Base-by-base conservation (phyloP, 2,888 invertebrate genomes). In the Perizoma flavofasciatum region DNA sequence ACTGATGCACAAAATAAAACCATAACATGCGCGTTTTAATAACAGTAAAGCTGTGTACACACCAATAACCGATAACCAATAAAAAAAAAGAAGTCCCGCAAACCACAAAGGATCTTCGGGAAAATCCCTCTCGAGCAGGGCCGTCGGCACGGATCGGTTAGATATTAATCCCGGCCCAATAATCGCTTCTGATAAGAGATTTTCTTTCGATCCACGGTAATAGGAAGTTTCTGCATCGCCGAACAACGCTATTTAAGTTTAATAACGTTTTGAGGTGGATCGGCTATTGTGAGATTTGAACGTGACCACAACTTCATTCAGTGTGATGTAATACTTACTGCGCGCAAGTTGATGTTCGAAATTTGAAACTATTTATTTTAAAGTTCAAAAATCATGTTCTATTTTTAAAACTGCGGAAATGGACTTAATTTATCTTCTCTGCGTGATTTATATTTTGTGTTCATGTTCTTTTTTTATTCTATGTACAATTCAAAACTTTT, bases 161-260 rank as follows among this genome's bases (percentile, higher is more conserved):
- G 85, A 86, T 88, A 88, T 88, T 89, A 89, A 89, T 87, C 83
- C 79, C 69, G 68, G 67, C 75, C 75, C 83, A 84, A 85, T 86
- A 83, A 85, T 84, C 85, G 85, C 81, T 85, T 81, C 74, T 85
- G 89, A 89, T 89, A 86, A 88, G 85, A 86, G 88, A 89, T 89
- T 89, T 89, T 84, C 86, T 83, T 83, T 82, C 83, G 79, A 85
- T 85, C 83, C 82, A 63, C 76, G 66, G 84, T 89, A 91, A 91
- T 89, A 79, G 88, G 83, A 89, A 85, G 83, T 86, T 89, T 89
- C 86, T 85, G 86, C 86, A 85, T 85, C 85, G 77, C 59, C 75
- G 81, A 72, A 65, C 81, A 66, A 70, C 74, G 74, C 79, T 86
- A 85, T 90, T 88, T 88, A 83, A 88, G 77, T 88, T 88, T 85